Conservation (phyloP, 1,140 invertebrate genomes). For the Cydia splendana region DNA sequence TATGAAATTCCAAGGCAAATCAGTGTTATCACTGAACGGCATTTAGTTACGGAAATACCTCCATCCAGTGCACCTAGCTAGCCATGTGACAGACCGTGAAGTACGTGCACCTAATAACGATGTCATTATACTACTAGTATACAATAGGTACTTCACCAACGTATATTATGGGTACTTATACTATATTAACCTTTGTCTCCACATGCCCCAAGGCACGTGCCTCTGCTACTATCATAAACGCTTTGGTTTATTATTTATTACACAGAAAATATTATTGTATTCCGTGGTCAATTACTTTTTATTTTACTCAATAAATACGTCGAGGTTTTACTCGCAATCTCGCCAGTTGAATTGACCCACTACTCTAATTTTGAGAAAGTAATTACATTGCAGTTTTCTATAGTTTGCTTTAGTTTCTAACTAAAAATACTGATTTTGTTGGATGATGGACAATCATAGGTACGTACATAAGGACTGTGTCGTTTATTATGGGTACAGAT, state of each 20-base stretch:
- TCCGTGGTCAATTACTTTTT: too few relatives aligned
- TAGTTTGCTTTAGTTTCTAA: background rate
- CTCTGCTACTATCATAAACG: background rate
- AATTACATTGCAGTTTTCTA: background rate
- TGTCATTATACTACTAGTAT: background rate
- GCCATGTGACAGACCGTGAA: slow-evolving; percentile 15
- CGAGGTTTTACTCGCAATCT: background rate
- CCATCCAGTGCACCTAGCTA: background rate
- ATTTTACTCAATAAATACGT: background rate
- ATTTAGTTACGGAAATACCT: background rate
- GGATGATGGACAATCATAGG: too few relatives aligned
- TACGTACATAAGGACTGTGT: too few relatives aligned
- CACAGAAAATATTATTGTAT: background rate
- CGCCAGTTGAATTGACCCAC: background rate
- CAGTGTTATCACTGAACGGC: background rate
- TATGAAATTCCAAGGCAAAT: background rate
- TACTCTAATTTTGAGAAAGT: background rate
- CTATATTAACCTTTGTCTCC: background rate
- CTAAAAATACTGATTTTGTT: too few relatives aligned
- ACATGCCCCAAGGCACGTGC: background rate
- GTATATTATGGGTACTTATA: background rate
- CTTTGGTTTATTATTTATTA: too few relatives aligned
- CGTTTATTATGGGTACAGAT: too few relatives aligned
- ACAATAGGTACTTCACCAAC: background rate
- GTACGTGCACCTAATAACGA: background rate